phyloP scores from a whole-genome alignment of 2,888 invertebrate species.

The Chirona hameri region DNA sequence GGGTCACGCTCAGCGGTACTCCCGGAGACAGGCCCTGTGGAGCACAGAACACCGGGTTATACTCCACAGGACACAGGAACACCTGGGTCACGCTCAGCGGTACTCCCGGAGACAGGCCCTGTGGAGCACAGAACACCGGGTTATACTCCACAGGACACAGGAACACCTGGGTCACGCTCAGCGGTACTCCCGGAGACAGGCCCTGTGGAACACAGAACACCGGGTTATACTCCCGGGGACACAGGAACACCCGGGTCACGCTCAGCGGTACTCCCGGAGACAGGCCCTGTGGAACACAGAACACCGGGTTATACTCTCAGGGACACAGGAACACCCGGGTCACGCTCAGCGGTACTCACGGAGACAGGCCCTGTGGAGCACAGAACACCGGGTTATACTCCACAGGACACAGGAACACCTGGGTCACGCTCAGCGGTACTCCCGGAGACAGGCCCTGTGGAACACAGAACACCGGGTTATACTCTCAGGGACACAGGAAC shows the following conservation, averaged over 20 bases:
- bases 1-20: slow-evolving; percentile 55
- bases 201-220: not conserved
- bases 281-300: not conserved
- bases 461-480: slow-evolving; percentile 47
- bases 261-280: slow-evolving; percentile 51
- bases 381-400: slow-evolving; percentile 50
- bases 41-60: slow-evolving; percentile 47
- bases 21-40: slow-evolving; percentile 41
- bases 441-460: slow-evolving; percentile 41
- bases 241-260: slow-evolving; percentile 61
- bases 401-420: slow-evolving; percentile 65
- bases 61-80: too few species aligned
- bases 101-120: slow-evolving; percentile 43
- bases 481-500: too few species aligned
- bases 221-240: too few species aligned
- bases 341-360: slow-evolving; percentile 54
- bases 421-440: slow-evolving; percentile 55
- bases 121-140: slow-evolving; percentile 45
- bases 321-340: slow-evolving; percentile 64
- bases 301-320: too few species aligned
- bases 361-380: slow-evolving; percentile 37
- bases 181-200: slow-evolving; percentile 48
- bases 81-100: slow-evolving; percentile 59
- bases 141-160: too few species aligned
- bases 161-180: slow-evolving; percentile 61